These are phyloP conservation scores for Ibycter americanus DNA, from an alignment of 2,797 vertebrate species.

Conservation along the genomic window DNA sequence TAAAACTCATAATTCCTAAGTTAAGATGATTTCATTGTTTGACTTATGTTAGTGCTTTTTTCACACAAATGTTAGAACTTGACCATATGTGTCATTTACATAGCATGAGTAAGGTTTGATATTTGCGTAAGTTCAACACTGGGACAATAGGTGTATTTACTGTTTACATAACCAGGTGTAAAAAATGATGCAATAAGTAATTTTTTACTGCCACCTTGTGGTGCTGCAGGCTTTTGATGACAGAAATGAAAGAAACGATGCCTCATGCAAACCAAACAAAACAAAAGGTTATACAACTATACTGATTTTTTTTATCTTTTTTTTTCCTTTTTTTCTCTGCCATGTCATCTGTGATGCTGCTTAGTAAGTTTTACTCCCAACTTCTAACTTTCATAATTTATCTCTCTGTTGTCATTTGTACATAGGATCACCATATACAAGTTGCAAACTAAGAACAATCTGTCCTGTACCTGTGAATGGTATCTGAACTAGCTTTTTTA, in stretches of 20 bases:
- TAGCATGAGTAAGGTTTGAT: background rate
- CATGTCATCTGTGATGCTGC: background rate
- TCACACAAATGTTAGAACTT: background rate
- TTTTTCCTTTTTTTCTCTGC: background rate
- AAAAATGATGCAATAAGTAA: constrained; percentile 47
- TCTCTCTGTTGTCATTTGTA: background rate
- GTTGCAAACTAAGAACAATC: background rate
- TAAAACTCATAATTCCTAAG: background rate
- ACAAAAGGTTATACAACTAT: background rate
- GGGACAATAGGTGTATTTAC: background rate
- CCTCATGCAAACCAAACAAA: background rate
- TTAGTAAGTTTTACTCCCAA: background rate
- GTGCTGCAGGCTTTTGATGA: background rate
- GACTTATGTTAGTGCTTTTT: background rate
- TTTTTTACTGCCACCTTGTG: constrained; percentile 77
- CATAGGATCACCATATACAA: background rate
- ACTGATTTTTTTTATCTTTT: background rate
- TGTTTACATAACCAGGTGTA: background rate
- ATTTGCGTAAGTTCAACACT: background rate
- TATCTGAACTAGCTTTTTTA: background rate
- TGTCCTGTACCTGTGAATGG: background rate
- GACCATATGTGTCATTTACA: background rate
- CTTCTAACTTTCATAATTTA: background rate
- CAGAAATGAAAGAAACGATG: background rate
- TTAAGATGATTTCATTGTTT: background rate